Evolutionary conservation across 2,113 vertebrate genomes (phyloP), one percentile per base, ranked within the genome.

Genomic region (Sebastes schlegelii): DNA sequence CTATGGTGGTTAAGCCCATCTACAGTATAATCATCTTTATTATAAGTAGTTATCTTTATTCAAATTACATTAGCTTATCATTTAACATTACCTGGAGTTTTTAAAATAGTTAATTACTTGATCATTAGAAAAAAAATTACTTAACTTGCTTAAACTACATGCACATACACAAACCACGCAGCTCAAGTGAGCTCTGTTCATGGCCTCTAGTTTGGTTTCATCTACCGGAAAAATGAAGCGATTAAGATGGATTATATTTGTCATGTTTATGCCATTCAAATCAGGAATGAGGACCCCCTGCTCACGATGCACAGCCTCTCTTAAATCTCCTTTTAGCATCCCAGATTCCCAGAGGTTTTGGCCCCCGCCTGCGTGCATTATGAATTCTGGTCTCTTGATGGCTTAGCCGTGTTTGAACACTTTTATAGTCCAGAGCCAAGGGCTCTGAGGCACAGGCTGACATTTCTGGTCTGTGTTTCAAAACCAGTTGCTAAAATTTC

Each of bases 171-270:
- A 48, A 83, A 74, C 48, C 34, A 46, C 52, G 58, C 63, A 55
- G 55, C 74, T 68, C 49, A 49, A 70, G 71, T 88, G 83, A 86
- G 86, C 69, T 71, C 58, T 19, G 42, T 85, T 54, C 81, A 77
- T 78, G 82, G 69, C 83, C 82, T 86, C 61, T 82, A 83, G 67
- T 91, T 88, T 93, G 89, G 87, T 90, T 92, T 93, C 87, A 89
- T 92, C 85, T 83, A 89, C 62, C 23, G 49, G 80, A 89, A 93
- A 86, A 91, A 85, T 81, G 77, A 86, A 83, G 88, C 74, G 93
- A 94, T 95, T 94, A 94, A 90, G 78, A 88, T 92, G 89, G 92
- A 94, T 95, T 95, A 95, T 91, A 86, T 94, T 91, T 89, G 66
- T 80, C 74, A 84, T 91, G 89, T 92, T 93, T 85, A 90, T 80